Evolutionary conservation across 2,797 vertebrate genomes (phyloP).

Genomic region (Acanthurus lineatus): DNA sequence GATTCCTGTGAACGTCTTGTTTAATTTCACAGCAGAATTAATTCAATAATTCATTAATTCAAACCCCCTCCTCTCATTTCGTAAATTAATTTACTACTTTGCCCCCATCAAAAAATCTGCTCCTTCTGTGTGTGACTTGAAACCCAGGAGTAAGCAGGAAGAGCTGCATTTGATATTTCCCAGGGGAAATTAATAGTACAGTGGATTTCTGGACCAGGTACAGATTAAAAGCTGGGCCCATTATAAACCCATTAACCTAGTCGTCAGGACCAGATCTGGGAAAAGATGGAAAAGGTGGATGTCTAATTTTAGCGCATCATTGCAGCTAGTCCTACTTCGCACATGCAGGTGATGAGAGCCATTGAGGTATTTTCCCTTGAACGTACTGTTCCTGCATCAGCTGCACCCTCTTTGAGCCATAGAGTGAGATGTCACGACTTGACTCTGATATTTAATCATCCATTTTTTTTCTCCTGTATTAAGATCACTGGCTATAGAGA

Average conservation of each 20-base stretch:
- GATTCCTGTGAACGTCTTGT: conserved; percentile 32
- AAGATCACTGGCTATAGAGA: background rate
- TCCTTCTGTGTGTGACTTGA: conserved; percentile 37
- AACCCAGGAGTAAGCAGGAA: conserved; percentile 42
- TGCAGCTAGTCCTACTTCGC: conserved; percentile 45
- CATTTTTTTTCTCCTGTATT: background rate
- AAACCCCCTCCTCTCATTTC: conserved; percentile 34
- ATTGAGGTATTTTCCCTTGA: conserved; percentile 45
- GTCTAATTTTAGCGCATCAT: conserved; percentile 78
- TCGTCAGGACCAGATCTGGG: conserved; percentile 79
- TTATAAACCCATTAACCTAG: conserved; percentile 86
- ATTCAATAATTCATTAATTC: conserved; percentile 58
- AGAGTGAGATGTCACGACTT: background rate
- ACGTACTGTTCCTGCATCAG: conserved; percentile 13
- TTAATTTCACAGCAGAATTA: conserved; percentile 59
- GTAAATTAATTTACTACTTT: conserved; percentile 58
- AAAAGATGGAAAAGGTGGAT: conserved; percentile 54
- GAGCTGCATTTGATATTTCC: conserved; percentile 72
- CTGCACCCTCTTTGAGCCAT: conserved; percentile 1
- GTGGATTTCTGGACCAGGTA: conserved; percentile 79
- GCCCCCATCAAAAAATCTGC: conserved; percentile 33
- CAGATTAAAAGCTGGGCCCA: conserved; percentile 77
- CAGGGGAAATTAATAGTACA: conserved; percentile 83
- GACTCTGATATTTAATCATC: background rate
- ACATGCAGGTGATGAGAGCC: conserved; percentile 21